A percentile compares a stretch with the other conserved stretches of the same genome.
These are phyloP conservation scores for Rousettus leschenaultii DNA, from an alignment of 2,113 vertebrate species.

Conservation along the genomic window DNA sequence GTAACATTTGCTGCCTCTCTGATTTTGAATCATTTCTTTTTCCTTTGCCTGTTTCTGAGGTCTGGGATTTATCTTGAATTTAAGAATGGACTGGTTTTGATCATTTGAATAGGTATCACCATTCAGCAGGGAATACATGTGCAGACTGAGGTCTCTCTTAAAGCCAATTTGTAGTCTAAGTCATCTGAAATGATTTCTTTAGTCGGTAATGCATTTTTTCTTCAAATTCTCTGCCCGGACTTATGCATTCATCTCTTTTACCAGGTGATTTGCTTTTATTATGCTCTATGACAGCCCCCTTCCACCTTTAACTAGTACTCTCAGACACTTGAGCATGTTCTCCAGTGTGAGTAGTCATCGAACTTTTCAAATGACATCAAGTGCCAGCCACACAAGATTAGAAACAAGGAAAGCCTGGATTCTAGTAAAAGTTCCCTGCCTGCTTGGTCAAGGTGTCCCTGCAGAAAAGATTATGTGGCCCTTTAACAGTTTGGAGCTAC, in stretches of 20 bases:
- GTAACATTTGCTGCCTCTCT: conserved; percentile 76
- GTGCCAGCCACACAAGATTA: neutral
- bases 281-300: neutral
- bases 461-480: neutral
- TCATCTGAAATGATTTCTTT: conserved; percentile 75
- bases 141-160: conserved; percentile 78
- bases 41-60: conserved; percentile 74
- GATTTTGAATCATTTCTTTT: conserved; percentile 57
- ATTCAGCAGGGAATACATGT: conserved; percentile 79
- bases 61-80: conserved; percentile 81
- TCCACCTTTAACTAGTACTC: neutral
- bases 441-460: neutral
- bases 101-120: conserved; percentile 82
- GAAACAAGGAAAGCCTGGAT: neutral
- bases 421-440: neutral
- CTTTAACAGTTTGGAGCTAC: neutral
- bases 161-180: conserved; percentile 80
- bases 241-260: conserved; percentile 30
- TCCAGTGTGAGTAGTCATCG: neutral
- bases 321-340: neutral
- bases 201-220: conserved; percentile 62
- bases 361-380: neutral
- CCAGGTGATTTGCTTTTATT: conserved; percentile 36
- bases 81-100: conserved; percentile 81
- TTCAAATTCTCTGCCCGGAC: conserved; percentile 55